Evolutionary conservation across 2,113 vertebrate genomes (phyloP).

Genomic region (Tyto alba): DNA sequence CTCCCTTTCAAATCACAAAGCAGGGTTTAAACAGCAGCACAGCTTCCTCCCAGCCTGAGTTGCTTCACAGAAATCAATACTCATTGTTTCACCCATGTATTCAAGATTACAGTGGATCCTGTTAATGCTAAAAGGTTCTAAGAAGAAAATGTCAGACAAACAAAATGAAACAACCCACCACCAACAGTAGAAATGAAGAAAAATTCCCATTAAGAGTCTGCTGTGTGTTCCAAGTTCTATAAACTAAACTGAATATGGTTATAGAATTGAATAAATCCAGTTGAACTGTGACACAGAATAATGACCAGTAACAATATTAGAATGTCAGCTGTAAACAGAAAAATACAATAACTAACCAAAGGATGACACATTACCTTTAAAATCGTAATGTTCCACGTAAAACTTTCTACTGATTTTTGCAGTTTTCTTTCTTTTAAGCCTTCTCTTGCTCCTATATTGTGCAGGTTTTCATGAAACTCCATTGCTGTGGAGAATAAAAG

Average conservation of each 20-base stretch:
- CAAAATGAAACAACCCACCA: neutral
- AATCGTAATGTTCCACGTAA: conserved; percentile 98
- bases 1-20: neutral
- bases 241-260: neutral
- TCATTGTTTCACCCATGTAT: neutral
- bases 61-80: neutral
- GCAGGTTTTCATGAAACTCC: conserved; percentile 95
- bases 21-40: neutral
- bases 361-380: conserved; percentile 82
- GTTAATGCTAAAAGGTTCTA: neutral
- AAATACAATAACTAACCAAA: neutral
- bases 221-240: neutral
- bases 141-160: neutral
- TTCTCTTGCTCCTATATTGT: conserved; percentile 87
- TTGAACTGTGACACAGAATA: neutral
- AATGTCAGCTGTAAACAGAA: neutral
- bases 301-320: neutral
- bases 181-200: neutral
- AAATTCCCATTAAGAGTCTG: neutral
- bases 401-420: conserved; percentile 94
- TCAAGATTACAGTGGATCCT: neutral
- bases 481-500: conserved; percentile 77
- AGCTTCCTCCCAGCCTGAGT: neutral
- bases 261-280: neutral
- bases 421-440: conserved; percentile 94